phyloP scores from a whole-genome alignment of 2,113 vertebrate genomes.

The Actenoides hombroni region DNA sequence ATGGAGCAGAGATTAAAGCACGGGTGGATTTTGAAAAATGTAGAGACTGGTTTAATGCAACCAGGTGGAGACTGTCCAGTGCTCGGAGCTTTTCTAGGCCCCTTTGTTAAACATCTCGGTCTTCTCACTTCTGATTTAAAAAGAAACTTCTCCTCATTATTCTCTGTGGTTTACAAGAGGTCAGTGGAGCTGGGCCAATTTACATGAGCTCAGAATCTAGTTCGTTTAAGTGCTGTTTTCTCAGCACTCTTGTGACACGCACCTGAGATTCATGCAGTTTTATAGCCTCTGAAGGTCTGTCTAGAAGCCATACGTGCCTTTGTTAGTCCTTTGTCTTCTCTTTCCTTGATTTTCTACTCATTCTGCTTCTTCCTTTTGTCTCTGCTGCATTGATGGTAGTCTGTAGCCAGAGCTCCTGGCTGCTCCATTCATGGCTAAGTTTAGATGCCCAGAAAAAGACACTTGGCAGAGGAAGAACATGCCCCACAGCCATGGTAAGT shows the following conservation, averaged over 20 bases:
- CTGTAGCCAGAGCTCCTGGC: neutral
- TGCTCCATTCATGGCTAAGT: neutral
- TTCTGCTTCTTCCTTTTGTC: neutral
- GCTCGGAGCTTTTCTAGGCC: conserved; percentile 2
- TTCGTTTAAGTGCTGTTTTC: neutral
- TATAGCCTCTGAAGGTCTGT: neutral
- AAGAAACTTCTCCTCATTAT: neutral
- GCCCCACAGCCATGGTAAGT: neutral
- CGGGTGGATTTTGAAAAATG: conserved; percentile 26
- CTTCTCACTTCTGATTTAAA: neutral
- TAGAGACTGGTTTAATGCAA: conserved; percentile 4
- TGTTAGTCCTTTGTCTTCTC: neutral
- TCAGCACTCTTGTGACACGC: neutral
- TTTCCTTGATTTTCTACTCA: neutral
- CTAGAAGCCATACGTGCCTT: neutral
- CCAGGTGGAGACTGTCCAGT: conserved; percentile 42
- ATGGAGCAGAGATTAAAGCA: conserved; percentile 37
- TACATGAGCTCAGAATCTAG: neutral
- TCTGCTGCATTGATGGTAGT: neutral
- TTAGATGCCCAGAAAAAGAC: neutral
- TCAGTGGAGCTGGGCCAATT: neutral
- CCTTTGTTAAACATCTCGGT: conserved; percentile 52
- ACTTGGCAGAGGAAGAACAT: neutral
- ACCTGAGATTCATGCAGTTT: neutral
- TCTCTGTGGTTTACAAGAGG: conserved; percentile 2